Evolutionary conservation across 2,797 vertebrate genomes (phyloP), one percentile per base, ranked within the genome.

Genomic region (Sebastes hubbsi): DNA sequence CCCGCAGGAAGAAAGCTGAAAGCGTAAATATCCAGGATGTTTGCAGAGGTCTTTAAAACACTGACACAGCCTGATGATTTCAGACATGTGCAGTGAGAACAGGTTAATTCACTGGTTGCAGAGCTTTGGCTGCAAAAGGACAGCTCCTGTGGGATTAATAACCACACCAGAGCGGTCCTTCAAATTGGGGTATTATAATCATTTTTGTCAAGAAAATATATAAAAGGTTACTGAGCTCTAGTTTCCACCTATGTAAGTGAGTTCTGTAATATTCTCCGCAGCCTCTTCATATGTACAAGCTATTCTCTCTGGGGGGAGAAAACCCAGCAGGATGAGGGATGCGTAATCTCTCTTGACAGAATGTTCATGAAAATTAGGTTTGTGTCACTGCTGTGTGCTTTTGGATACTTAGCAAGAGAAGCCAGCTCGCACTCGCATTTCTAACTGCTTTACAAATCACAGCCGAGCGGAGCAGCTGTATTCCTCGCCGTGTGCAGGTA

Each of bases 311-410:
- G 6, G 67, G 82, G 42, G 76, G 72, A 70, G 82, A 27, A 56
- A 82, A 88, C 60, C 69, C 69, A 87, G 71, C 80, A 82, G 75
- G 77, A 84, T 78, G 78, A 85, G 49, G 38, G 73, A 75, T 59
- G 77, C 4, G 8, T 90, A 89, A 89, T 93, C 81, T 89, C 74
- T 77, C 60, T 12, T 80, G 86, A 86, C 79, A 88, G 80, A 76
- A 77, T 86, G 83, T 74, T 89, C 66, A 71, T 84, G 78, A 89
- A 85, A 89, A 84, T 86, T 78, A 77, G 78, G 78, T 77, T 71
- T 2, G 49, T 84, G 72, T 82, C 83, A 76, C 75, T 73, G 77
- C 73, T 75, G 66, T 69, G 32, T 81, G 75, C 66, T 64, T 82
- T 82, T 56, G 30, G 58, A 82, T 77, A 14, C 73, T 77, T 68